Evolutionary conservation across 2,113 vertebrate genomes (phyloP).

Genomic region (Barbus barbus): DNA sequence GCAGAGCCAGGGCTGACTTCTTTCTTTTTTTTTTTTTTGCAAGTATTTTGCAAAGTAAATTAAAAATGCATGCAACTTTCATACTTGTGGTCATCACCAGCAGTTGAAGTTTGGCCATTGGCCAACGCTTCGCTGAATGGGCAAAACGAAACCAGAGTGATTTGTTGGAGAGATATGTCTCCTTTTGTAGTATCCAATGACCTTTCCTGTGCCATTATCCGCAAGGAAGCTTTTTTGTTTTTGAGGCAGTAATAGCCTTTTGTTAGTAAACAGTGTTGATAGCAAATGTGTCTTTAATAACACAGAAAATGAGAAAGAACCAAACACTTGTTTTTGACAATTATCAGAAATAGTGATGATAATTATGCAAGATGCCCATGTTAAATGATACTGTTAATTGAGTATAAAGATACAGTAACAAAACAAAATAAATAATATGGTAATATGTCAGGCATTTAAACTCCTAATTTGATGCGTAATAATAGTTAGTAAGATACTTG

Average conservation of each 20-base stretch:
- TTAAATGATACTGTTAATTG: neutral
- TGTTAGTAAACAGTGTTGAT: constrained; percentile 32
- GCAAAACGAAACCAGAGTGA: constrained; percentile 11
- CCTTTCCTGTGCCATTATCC: constrained; percentile 40
- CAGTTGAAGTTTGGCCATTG: neutral
- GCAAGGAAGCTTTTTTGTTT: constrained; percentile 31
- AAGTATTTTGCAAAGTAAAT: neutral
- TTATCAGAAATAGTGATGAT: neutral
- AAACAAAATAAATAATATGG: neutral
- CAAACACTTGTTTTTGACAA: neutral
- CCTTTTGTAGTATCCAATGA: constrained; percentile 36
- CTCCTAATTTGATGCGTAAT: too few relatives aligned
- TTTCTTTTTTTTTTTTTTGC: neutral
- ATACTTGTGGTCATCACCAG: neutral
- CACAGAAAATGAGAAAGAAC: constrained; percentile 7
- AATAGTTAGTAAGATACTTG: neutral
- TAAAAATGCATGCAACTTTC: neutral
- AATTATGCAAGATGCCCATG: neutral
- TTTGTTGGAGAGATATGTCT: constrained; percentile 33
- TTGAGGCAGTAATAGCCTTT: constrained; percentile 22
- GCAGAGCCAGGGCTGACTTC: neutral
- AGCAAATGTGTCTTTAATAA: constrained; percentile 17
- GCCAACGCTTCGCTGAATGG: neutral
- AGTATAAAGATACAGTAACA: neutral
- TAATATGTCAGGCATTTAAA: neutral